A percentile compares a stretch with the other conserved stretches of the same genome.
phyloP scores from a whole-genome alignment of 1,140 invertebrate species.

The Drosophila sechellia region DNA sequence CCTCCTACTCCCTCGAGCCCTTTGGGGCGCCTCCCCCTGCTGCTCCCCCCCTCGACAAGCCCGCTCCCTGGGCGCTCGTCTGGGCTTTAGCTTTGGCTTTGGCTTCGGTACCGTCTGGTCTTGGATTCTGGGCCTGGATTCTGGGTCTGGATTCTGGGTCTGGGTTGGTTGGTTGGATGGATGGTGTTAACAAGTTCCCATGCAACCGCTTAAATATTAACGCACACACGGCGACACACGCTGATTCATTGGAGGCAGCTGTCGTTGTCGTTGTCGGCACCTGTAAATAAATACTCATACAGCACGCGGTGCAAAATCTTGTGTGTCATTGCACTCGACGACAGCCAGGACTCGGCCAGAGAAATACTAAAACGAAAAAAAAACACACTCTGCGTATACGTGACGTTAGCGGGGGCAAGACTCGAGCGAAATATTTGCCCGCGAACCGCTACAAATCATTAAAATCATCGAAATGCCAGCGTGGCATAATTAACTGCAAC shows the following conservation, averaged over 20 bases:
- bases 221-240: conserved; percentile 50
- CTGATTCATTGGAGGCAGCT: conserved; percentile 35
- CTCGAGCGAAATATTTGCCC: conserved; percentile 60
- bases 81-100: conserved; percentile 20
- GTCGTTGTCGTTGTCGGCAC: conserved; percentile 60
- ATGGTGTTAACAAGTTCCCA: conserved; percentile 80
- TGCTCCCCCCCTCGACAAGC: background rate
- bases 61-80: conserved; percentile 53
- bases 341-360: conserved; percentile 7
- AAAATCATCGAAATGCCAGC: conserved; percentile 75
- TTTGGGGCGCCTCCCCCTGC: conserved; percentile 1
- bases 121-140: conserved; percentile 26
- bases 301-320: conserved; percentile 70
- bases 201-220: conserved; percentile 82
- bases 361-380: background rate
- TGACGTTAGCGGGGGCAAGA: conserved; percentile 38
- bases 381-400: conserved; percentile 1
- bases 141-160: conserved; percentile 24
- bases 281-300: conserved; percentile 82
- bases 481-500: conserved; percentile 75
- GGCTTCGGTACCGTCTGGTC: conserved; percentile 30
- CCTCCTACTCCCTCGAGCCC: background rate
- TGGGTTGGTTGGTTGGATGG: conserved; percentile 5
- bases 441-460: conserved; percentile 76
- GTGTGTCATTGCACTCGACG: conserved; percentile 79